Evolutionary conservation across 2,888 invertebrate species (phyloP).

Genomic region (Pachycephus smyrnensis): DNA sequence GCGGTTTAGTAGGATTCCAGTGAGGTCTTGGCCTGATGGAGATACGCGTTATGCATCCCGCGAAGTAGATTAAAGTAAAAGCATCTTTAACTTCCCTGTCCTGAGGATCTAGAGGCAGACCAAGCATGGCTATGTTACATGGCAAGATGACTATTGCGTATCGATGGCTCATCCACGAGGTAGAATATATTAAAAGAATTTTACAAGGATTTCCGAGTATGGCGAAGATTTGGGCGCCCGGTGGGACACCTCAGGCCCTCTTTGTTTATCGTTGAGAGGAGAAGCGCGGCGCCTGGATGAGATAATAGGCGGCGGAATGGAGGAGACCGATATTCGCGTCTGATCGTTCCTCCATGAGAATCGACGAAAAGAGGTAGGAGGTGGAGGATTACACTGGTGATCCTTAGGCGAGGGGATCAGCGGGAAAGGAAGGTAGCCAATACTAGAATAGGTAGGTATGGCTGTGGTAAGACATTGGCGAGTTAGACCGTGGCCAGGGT

Average conservation of each 20-base stretch:
- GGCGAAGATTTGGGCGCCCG: background rate
- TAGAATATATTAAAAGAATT: background rate
- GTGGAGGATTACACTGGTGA: slow-evolving; percentile 27
- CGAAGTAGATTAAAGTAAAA: background rate
- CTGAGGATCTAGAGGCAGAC: background rate
- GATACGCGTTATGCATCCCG: background rate
- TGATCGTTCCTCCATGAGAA: background rate
- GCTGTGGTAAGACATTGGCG: background rate
- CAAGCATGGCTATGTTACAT: background rate
- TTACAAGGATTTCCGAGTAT: background rate
- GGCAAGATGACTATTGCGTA: background rate
- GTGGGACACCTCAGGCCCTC: background rate
- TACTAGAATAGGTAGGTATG: background rate
- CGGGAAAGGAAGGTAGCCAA: background rate
- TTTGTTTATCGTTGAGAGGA: background rate
- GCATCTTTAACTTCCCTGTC: background rate
- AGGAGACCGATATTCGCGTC: background rate
- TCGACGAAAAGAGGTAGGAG: background rate
- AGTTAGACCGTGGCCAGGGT: background rate
- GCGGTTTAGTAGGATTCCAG: slow-evolving; percentile 53
- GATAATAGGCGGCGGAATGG: background rate
- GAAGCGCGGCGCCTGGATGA: background rate
- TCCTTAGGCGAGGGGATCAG: background rate
- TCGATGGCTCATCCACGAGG: background rate
- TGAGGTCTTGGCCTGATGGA: slow-evolving; percentile 32